Percentiles rank a stretch among this genome's conserved stretches.
These are phyloP conservation scores for Lordiphosa fenestrarum DNA, from an alignment of 2,888 invertebrate genomes.

Conservation along the genomic window DNA sequence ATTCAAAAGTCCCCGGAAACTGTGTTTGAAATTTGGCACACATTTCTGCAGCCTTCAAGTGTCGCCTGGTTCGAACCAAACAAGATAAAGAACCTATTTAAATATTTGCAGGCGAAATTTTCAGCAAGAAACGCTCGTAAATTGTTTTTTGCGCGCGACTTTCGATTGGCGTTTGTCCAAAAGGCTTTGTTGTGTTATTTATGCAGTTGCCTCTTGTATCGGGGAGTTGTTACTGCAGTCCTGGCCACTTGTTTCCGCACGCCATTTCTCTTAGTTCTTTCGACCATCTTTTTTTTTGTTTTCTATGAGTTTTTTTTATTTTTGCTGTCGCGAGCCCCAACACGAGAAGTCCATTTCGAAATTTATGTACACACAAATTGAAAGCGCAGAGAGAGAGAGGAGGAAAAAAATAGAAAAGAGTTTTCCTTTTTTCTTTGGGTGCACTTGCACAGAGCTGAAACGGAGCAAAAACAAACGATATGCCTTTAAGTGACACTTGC, in stretches of 20 bases:
- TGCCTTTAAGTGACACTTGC: conserved; percentile 52
- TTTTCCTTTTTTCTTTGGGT: conserved; percentile 4
- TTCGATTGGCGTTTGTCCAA: conserved; percentile 53
- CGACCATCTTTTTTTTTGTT: conserved; percentile 13
- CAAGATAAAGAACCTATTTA: conserved; percentile 34
- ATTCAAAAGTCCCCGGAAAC: conserved; percentile 18
- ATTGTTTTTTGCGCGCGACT: conserved; percentile 42
- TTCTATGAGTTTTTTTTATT: conserved; percentile 14
- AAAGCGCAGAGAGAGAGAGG: conserved; percentile 41
- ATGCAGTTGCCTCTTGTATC: conserved; percentile 48
- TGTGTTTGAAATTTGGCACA: conserved; percentile 36
- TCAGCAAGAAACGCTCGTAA: conserved; percentile 25
- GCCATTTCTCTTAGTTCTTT: conserved; percentile 36
- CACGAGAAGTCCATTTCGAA: conserved; percentile 72
- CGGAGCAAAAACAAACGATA: conserved; percentile 24
- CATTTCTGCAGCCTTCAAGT: conserved; percentile 9
- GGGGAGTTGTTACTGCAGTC: conserved; percentile 29
- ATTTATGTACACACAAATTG: conserved; percentile 74
- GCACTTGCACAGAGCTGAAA: conserved; percentile 36
- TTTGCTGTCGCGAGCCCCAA: conserved; percentile 47
- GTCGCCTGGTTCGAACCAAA: background rate
- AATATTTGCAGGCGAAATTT: conserved; percentile 22
- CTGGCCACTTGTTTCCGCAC: conserved; percentile 52
- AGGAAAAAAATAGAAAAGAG: conserved; percentile 19
- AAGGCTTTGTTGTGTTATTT: conserved; percentile 53